phyloP scores from a whole-genome alignment of 2,113 vertebrate species.

The Peromyscus californicus region DNA sequence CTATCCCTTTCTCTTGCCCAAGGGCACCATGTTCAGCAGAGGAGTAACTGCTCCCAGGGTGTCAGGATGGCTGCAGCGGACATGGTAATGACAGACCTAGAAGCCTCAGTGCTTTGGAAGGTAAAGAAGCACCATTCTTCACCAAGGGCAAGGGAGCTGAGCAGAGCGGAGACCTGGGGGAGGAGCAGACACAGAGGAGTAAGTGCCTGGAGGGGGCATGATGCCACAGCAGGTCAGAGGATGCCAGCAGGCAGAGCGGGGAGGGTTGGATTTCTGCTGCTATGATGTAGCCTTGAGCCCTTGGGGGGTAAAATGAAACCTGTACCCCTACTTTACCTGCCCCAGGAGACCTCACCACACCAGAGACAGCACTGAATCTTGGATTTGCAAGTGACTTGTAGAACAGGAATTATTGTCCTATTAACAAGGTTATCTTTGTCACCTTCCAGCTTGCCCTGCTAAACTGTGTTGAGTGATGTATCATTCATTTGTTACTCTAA shows the following conservation, averaged over 20 bases:
- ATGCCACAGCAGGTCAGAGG: background rate
- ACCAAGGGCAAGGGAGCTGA: background rate
- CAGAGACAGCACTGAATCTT: rapidly evolving
- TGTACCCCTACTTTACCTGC: background rate
- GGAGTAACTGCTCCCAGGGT: background rate
- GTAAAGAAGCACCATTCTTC: background rate
- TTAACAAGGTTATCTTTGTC: background rate
- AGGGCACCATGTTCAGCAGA: background rate
- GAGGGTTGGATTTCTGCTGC: background rate
- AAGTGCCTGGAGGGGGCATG: background rate
- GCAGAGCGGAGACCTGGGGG: too few relatives aligned
- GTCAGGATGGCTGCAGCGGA: background rate
- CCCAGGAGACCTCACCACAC: rapidly evolving
- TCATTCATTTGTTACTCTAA: background rate
- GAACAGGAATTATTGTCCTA: background rate
- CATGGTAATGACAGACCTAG: background rate
- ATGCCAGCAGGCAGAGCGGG: background rate
- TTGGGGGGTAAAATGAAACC: background rate
- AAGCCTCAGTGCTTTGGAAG: background rate
- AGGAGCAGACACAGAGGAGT: background rate
- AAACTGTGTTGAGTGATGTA: background rate
- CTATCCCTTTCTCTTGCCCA: background rate
- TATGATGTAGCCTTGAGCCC: background rate
- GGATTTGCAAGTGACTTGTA: background rate
- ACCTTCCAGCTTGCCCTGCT: too few relatives aligned